phyloP scores from a whole-genome alignment of 2,888 invertebrate genomes.

The Isoperla grammatica region DNA sequence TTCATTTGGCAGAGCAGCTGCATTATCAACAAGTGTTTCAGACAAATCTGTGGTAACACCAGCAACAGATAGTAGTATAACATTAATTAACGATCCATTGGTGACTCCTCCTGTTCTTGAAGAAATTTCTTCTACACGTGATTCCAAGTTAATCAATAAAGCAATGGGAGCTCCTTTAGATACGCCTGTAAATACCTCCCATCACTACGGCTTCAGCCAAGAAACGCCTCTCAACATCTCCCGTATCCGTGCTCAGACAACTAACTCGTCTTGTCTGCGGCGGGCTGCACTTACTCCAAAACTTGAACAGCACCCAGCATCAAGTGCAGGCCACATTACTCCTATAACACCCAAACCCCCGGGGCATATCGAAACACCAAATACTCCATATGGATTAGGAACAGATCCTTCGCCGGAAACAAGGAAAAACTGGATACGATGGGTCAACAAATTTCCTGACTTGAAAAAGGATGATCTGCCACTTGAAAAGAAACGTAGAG shows the following conservation, averaged over 20 bases:
- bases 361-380: slow-evolving; percentile 49
- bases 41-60: too few species aligned
- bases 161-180: background rate
- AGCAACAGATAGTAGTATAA: too few species aligned
- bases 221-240: slow-evolving; percentile 18
- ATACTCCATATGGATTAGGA: slow-evolving; percentile 51
- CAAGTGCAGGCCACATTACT: background rate
- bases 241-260: background rate
- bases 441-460: slow-evolving; percentile 48
- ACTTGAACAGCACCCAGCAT: too few species aligned
- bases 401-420: slow-evolving; percentile 47
- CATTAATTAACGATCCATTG: too few species aligned
- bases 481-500: background rate
- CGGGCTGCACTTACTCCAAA: too few species aligned
- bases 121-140: too few species aligned
- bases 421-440: slow-evolving; percentile 48
- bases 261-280: background rate
- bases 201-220: slow-evolving; percentile 17
- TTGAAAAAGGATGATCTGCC: slow-evolving; percentile 39
- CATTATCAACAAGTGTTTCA: too few species aligned
- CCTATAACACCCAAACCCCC: slow-evolving; percentile 42
- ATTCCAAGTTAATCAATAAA: too few species aligned
- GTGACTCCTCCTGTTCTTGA: too few species aligned
- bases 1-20: too few species aligned
- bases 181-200: background rate